Base-by-base conservation (phyloP, 2,113 vertebrate genomes). In the Seriola quinqueradiata region DNA sequence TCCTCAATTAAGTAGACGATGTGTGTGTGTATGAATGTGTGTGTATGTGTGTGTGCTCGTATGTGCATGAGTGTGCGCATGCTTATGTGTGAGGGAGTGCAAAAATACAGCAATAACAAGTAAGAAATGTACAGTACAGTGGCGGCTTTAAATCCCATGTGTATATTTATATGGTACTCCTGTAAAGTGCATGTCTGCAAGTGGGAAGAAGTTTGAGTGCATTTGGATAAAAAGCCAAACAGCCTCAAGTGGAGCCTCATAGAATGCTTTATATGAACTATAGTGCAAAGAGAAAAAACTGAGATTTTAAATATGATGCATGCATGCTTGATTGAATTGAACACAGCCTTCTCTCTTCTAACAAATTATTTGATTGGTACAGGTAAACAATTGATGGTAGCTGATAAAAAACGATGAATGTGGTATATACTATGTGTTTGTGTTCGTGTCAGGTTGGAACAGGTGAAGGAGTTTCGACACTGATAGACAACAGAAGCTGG, bases 1-100 rank as follows among this genome's bases (percentile, higher is more conserved):
- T 87, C 87, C 90, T 92, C 94, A 95, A 93, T 95, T 95, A 95
- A 89, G 88, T 79, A 77, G 87, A 89, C 1, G 58, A 52, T 82
- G 75, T 74, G 79, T 23, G 28, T 59, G 73, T 75, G 50, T 72
- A 55, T 87, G 42, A 74, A 34, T 73, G 58, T 55, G 58, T 82
- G 66, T 82, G 66, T 73, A 32, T 23, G 5, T 48, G 65, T 69
- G 32, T 28, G 14, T 23, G 54, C 28, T 36, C 74, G 55, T 32
- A 28, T 32, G 70, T 55, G 28, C 8, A 7, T 2, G 25, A 34
- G 34, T 46, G 46, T 58, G 48, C 58, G 65, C 25, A 34, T 52
- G 70, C 68, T 44, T 64, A 60, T 69, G 70, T 72, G 76, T 46
- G 46, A 73, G 67, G 7, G 32, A 74, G 64, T 61, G 58, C 21